A percentile compares a stretch with the other conserved stretches of the same genome.
phyloP scores from a whole-genome alignment of 2,888 invertebrate genomes.

The Dilophus febrilis region DNA sequence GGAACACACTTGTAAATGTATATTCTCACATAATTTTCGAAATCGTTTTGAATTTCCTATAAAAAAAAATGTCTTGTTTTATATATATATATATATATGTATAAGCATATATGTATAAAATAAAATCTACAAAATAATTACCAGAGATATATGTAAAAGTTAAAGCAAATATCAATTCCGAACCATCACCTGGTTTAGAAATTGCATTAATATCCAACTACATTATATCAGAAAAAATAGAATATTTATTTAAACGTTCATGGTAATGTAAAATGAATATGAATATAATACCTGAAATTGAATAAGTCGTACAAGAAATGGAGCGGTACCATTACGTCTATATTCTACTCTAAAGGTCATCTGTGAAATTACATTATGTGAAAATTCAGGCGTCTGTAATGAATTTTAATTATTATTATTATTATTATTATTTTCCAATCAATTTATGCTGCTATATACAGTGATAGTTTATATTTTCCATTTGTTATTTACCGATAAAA shows the following conservation, averaged over 20 bases:
- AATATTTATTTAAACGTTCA: not conserved
- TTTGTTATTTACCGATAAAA: slow-evolving; percentile 67
- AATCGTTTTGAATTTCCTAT: slow-evolving; percentile 87
- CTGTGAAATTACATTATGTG: slow-evolving; percentile 95
- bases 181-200: slow-evolving; percentile 49
- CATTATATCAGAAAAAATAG: slow-evolving; percentile 35
- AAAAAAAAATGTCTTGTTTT: not conserved
- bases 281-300: slow-evolving; percentile 73
- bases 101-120: not conserved
- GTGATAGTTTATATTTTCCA: not conserved
- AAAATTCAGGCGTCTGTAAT: slow-evolving; percentile 82
- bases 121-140: slow-evolving; percentile 23
- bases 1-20: slow-evolving; percentile 66
- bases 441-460: not conserved
- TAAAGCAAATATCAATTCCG: slow-evolving; percentile 71
- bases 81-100: not conserved
- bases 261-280: not conserved
- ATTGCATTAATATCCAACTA: slow-evolving; percentile 78
- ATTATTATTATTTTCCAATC: too few species aligned
- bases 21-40: slow-evolving; percentile 89
- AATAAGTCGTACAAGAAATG: slow-evolving; percentile 93
- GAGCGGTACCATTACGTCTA: slow-evolving; percentile 82
- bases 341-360: slow-evolving; percentile 98
- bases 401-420: too few species aligned
- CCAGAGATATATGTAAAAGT: slow-evolving; percentile 89